Evolutionary conservation across 2,113 vertebrate genomes (phyloP).

Genomic region (Nicator chloris): DNA sequence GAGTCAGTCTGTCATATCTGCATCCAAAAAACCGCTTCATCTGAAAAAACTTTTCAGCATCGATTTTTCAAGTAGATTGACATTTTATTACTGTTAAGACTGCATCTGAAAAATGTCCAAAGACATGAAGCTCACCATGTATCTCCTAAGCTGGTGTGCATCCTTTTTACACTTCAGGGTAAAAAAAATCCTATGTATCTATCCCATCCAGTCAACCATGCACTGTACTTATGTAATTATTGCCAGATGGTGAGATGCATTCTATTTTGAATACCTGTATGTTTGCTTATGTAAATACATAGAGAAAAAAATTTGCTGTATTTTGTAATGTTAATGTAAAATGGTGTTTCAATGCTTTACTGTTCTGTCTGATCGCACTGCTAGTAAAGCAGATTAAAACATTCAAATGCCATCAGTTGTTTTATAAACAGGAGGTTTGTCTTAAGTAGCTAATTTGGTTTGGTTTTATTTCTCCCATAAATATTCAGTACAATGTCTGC

Average conservation of each 20-base stretch:
- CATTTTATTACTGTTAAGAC: constrained; percentile 9
- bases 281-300: constrained; percentile 56
- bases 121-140: constrained; percentile 51
- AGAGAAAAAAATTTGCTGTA: constrained; percentile 54
- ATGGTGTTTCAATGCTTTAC: constrained; percentile 48
- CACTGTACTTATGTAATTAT: constrained; percentile 55
- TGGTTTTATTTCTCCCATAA: neutral
- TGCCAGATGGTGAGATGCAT: constrained; percentile 49
- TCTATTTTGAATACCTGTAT: constrained; percentile 64
- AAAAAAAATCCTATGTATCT: constrained; percentile 48
- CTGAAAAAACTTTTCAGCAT: neutral
- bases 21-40: neutral
- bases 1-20: neutral
- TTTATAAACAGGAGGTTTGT: constrained; percentile 64
- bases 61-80: neutral
- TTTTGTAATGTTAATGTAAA: constrained; percentile 68
- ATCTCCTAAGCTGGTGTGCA: constrained; percentile 52
- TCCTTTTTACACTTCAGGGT: constrained; percentile 48
- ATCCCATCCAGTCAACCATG: constrained; percentile 25
- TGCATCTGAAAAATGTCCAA: constrained; percentile 44
- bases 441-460: neutral
- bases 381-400: constrained; percentile 65
- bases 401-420: constrained; percentile 30
- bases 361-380: constrained; percentile 45
- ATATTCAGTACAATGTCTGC: neutral